Conservation (phyloP, 2,888 invertebrate genomes). For the Sinotaia quadrata region DNA sequence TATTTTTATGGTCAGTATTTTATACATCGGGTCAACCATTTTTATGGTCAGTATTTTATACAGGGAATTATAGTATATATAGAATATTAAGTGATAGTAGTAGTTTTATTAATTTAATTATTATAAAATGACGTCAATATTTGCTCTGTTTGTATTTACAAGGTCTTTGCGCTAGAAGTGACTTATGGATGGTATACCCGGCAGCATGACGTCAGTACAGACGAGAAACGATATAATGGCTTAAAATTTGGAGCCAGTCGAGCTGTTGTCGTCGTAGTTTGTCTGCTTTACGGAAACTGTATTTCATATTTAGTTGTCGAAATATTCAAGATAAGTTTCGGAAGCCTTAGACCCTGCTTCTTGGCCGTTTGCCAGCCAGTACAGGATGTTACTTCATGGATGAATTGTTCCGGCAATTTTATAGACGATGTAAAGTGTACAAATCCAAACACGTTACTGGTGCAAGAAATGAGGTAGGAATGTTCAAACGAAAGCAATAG, state of each 20-base stretch:
- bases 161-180: conserved; percentile 13
- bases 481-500: background rate
- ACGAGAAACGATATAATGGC: background rate
- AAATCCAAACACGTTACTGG: background rate
- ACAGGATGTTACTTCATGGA: conserved; percentile 6
- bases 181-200: too few relatives aligned
- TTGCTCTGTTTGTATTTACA: too few relatives aligned
- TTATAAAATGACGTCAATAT: too few relatives aligned
- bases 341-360: conserved; percentile 15
- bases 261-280: background rate
- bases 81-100: too few relatives aligned
- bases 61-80: too few relatives aligned
- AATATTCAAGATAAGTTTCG: conserved; percentile 18
- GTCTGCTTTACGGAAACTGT: conserved; percentile 16
- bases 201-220: too few relatives aligned
- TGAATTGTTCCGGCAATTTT: conserved; percentile 9
- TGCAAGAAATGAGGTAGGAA: conserved; percentile 20
- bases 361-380: conserved; percentile 16
- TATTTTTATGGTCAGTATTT: background rate
- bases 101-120: too few relatives aligned
- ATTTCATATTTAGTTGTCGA: conserved; percentile 6
- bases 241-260: background rate
- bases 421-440: conserved; percentile 9
- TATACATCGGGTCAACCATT: background rate
- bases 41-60: background rate